Base-by-base conservation (phyloP, 2,113 vertebrate genomes). In the Herpailurus yagouaroundi region DNA sequence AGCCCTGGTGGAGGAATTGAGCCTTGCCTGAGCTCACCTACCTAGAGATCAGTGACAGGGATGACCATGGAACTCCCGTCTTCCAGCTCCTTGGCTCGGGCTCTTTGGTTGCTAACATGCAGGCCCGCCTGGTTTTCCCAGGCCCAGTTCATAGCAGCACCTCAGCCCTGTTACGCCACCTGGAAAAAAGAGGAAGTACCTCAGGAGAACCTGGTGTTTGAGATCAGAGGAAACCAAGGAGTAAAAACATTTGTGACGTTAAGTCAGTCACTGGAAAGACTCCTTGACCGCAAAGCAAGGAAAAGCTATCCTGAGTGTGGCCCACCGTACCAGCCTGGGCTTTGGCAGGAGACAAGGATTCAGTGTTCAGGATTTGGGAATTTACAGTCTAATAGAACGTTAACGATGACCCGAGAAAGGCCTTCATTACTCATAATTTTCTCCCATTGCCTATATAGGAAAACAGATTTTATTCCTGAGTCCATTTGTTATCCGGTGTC, bases 101-200 rank as follows among this genome's bases (percentile, higher is more conserved):
- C 31, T 33, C 13, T n/a, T 48, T 5, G 16, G 4, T 79, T 36
- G 48, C 21, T 0, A 25, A 29, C 27, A 1, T 1, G 0, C 4
- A 10, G 55, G 16, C 66, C n/a, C 29, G 3, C 66, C 52, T 33
- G 21, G 31, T 38, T n/a, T 27, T 19, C 71, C 74, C 57, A 23
- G 33, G 41, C 57, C 80, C 74, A 31, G 4, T 38, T 64, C 31
- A 91, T 6, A 57, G 73, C n/a, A 50, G 36, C 23, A 3, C n/a
- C 38, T 71, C 82, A 33, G 5, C 66, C 21, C 0, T 4, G 2
- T 52, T 23, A 5, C 2, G 6, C 41, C 60, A 21, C 14, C 14
- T 36, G 21, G 15, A 81, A 48, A n/a, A 66, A 68, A 15, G 52
- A 60, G 29, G 48, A 16, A 36, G 87, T 33, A 9, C 87, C 73